phyloP scores from a whole-genome alignment of 2,888 invertebrate genomes.

The Yponomeuta malinellus region DNA sequence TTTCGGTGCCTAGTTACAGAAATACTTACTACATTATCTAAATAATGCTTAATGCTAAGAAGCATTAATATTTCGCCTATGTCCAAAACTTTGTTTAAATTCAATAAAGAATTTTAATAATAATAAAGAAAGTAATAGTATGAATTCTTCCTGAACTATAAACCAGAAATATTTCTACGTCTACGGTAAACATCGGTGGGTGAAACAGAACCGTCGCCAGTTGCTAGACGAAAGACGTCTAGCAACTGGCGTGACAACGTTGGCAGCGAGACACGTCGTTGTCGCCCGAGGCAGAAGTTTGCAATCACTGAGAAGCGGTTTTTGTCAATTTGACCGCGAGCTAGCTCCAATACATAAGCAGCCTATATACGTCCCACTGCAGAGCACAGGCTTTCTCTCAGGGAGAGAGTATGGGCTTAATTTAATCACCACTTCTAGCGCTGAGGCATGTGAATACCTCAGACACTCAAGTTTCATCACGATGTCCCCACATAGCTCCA shows the following conservation, averaged over 20 bases:
- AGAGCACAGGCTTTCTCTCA: too few species aligned
- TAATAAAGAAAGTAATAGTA: background rate
- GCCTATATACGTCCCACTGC: too few species aligned
- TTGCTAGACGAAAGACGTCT: background rate
- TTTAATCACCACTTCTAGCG: too few species aligned
- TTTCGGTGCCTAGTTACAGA: background rate
- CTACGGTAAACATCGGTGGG: background rate
- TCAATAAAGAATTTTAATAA: too few species aligned
- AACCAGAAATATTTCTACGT: background rate
- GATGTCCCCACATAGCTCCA: background rate
- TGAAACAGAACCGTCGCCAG: conserved; percentile 25
- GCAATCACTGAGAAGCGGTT: conserved; percentile 35
- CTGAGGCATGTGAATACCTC: too few species aligned
- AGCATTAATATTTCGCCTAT: too few species aligned
- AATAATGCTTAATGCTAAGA: too few species aligned
- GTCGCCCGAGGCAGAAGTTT: conserved; percentile 33
- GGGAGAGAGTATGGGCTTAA: too few species aligned
- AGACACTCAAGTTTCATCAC: too few species aligned
- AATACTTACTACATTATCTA: background rate
- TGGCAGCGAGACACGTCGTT: conserved; percentile 21
- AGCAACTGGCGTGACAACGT: background rate
- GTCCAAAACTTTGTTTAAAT: too few species aligned
- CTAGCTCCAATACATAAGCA: background rate
- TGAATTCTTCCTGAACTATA: too few species aligned
- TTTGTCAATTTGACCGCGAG: background rate